Evolutionary conservation across 2,888 invertebrate species (phyloP).

Genomic region (Thymelicus sylvestris): DNA sequence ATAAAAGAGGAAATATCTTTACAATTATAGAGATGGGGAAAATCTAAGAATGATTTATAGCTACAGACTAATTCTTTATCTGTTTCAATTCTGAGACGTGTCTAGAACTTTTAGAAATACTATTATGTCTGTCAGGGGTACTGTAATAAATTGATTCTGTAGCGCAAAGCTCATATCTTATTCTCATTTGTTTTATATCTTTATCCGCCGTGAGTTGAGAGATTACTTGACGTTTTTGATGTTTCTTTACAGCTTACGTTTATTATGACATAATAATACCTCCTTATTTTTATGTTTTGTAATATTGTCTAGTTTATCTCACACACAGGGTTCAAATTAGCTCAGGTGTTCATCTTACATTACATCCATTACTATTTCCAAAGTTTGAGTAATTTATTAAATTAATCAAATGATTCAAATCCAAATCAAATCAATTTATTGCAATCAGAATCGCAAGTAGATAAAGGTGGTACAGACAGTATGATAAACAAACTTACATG

Average conservation of each 20-base stretch:
- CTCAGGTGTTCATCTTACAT: no score
- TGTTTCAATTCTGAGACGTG: conserved; percentile 9
- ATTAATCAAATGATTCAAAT: no score
- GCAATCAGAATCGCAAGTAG: no score
- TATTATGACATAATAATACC: not conserved
- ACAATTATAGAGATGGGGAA: no score
- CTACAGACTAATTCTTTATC: conserved; percentile 10
- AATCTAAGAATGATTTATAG: conserved; percentile 1
- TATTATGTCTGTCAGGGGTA: conserved; percentile 9
- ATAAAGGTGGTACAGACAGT: no score
- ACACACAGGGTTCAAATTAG: no score
- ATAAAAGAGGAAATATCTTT: not conserved
- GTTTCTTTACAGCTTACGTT: not conserved
- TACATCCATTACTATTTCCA: no score
- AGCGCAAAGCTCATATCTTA: conserved; percentile 20
- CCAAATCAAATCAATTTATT: no score
- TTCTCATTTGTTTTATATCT: conserved; percentile 12
- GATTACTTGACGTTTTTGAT: conserved; percentile 1
- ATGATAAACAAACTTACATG: no score
- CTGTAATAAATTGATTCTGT: conserved; percentile 19
- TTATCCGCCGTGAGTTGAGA: not conserved
- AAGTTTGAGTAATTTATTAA: no score
- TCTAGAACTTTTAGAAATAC: conserved; percentile 3
- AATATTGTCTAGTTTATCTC: not conserved
- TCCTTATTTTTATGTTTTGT: not conserved